phyloP scores from a whole-genome alignment of 1,140 invertebrate genomes.

The Drosophila kanapiae region DNA sequence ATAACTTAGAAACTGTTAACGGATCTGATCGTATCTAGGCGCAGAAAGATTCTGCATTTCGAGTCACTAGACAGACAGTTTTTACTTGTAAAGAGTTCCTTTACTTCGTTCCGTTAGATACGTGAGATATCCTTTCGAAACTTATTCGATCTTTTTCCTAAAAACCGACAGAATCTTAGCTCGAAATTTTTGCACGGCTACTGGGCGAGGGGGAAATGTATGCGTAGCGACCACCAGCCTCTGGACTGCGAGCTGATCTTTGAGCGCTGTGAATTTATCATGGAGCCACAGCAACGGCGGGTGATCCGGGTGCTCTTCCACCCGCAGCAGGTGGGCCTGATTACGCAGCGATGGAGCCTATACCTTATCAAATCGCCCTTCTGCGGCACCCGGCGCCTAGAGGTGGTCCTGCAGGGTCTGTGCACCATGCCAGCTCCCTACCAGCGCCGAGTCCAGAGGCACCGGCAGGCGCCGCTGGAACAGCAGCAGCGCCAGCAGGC shows the following conservation, averaged over 20 bases:
- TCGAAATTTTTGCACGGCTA: constrained; percentile 20
- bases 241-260: constrained; percentile 47
- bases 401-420: constrained; percentile 40
- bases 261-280: constrained; percentile 33
- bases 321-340: constrained; percentile 50
- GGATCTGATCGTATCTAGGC: too few relatives aligned
- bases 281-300: constrained; percentile 33
- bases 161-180: constrained; percentile 41
- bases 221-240: constrained; percentile 20
- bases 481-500: constrained; percentile 42
- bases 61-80: too few relatives aligned
- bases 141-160: too few relatives aligned
- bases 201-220: constrained; percentile 31
- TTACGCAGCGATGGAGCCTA: constrained; percentile 47
- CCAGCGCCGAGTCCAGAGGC: constrained; percentile 25
- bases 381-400: constrained; percentile 44
- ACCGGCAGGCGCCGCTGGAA: constrained; percentile 20
- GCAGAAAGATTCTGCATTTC: too few relatives aligned
- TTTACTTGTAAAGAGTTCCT: too few relatives aligned
- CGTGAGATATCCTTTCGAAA: neutral
- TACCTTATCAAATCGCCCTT: constrained; percentile 37
- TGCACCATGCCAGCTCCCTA: constrained; percentile 49
- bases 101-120: too few relatives aligned
- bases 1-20: too few relatives aligned
- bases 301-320: constrained; percentile 55